Evolutionary conservation across 2,797 vertebrate species (phyloP), one percentile per base, ranked within the genome.

Genomic region (Silurus aristotelis): DNA sequence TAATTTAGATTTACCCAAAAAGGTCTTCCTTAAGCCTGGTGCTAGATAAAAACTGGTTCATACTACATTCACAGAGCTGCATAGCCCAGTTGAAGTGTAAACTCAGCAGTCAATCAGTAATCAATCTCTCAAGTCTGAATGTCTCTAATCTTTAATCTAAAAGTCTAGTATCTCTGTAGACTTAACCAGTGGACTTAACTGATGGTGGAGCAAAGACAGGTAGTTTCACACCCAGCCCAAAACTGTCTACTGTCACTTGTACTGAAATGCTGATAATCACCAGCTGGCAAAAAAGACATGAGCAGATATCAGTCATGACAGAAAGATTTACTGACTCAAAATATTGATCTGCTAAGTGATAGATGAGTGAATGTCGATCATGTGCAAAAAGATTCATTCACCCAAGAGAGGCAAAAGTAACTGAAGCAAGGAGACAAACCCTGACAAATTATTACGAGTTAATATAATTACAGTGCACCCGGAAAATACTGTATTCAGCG

Each of bases 271-370:
- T 46, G 43, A 48, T 72, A 48, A 72, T 72, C 70, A 72, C 70
- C 70, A 72, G 43, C 70, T 48, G 70, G 70, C 10, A 6, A 72
- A 48, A 20, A 19, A 68, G 67, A 19, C 15, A 68, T 27, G 43
- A 31, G 13, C 46, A 9, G 46, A 71, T 20, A 31, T 68, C 25
- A 17, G 17, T 46, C 19, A 48, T 72, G 46, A 72, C 10, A n/a
- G 9, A 72, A 46, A 48, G 46, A 72, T 72, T n/a, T n/a, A 22
- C 70, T 72, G 70, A 72, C 70, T 48, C 43, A 48, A 72, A 48
- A 14, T 13, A 14, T 20, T 48, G 38, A 46, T 71, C 38, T 46
- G 20, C 43, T n/a, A 12, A 72, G 43, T 48, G 70, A 72, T 20
- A n/a, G 20, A n/a, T 48, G 43, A 72, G 13, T 48, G 43, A 72